Conservation (phyloP, 2,797 vertebrate species). For the Pitangus sulphuratus region DNA sequence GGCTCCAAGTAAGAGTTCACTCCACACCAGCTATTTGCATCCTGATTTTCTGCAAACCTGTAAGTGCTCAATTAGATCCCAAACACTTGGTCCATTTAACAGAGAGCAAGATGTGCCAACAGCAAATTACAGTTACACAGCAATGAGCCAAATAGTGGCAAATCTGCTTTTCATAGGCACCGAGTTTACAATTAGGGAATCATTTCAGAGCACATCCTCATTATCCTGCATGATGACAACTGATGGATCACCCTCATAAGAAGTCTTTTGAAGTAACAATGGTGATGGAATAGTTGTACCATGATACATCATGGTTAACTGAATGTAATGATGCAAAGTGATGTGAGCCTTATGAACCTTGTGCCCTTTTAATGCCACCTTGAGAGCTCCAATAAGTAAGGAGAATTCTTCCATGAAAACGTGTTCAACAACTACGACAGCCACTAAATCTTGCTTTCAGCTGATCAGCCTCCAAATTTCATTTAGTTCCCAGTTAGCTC, state of each 20-base stretch:
- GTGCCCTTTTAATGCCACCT: background rate
- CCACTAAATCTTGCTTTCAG: background rate
- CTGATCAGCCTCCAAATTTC: background rate
- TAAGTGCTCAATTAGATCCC: background rate
- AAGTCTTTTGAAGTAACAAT: background rate
- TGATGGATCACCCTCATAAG: background rate
- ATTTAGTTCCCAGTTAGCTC: background rate
- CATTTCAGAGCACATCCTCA: background rate
- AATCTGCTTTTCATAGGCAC: background rate
- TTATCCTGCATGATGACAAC: background rate
- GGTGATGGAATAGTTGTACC: background rate
- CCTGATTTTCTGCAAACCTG: background rate
- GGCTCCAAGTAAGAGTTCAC: background rate
- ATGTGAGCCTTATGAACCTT: fast-evolving
- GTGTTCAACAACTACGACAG: background rate
- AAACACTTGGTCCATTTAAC: background rate
- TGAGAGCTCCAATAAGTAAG: background rate
- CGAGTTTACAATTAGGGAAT: background rate
- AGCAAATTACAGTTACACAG: background rate
- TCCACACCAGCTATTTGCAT: background rate
- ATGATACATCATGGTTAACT: background rate
- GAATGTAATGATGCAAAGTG: background rate
- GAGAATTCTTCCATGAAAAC: background rate
- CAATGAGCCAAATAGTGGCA: background rate
- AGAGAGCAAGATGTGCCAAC: background rate